Evolutionary conservation across 2,888 invertebrate genomes (phyloP), one percentile per base, ranked within the genome.

Genomic region (Heliconius sara): DNA sequence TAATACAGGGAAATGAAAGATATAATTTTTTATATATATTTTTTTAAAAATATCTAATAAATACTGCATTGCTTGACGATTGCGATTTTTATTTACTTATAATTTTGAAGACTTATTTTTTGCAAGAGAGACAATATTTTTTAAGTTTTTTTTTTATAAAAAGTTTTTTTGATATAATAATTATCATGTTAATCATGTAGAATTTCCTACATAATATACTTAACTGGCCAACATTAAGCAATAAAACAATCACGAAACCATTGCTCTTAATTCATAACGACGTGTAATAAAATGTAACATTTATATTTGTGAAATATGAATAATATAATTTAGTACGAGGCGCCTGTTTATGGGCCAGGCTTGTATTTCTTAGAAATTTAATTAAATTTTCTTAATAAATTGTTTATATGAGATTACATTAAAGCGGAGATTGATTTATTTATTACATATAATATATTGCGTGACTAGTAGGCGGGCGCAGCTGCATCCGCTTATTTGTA

Each of bases 231-330:
- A 73, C 52, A 60, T 73, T 6, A 34, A 57, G 60, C 57, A 34
- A 72, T 72, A 72, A 72, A 72, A 52, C 30, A 72, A 72, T 72
- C 34, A 57, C 3, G 73, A 73, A 73, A 73, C 13, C 73, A 73
- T 60, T 73, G 60, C 73, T 39, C 73, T 73, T 73, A 73, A 73
- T 73, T 73, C 57, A 57, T 73, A 57, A 73, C 34, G 73, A 73
- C 60, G 30, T 57, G 52, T 30, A 73, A 73, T 57, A 73, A 73
- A 73, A 73, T 57, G 57, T 34, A 16, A 60, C 34, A 73, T 60
- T 57, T 30, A 34, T 34, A 73, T 73, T 57, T 73, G 72, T 72
- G 73, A 73, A 60, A 73, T 73, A 73, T 73, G 73, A 34, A 60
- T 73, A 73, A 73, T 57, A 73, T 73, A 73, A 30, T 60, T 73